Conservation (phyloP, 1,140 invertebrate species). For the Homalodisca vitripennis region DNA sequence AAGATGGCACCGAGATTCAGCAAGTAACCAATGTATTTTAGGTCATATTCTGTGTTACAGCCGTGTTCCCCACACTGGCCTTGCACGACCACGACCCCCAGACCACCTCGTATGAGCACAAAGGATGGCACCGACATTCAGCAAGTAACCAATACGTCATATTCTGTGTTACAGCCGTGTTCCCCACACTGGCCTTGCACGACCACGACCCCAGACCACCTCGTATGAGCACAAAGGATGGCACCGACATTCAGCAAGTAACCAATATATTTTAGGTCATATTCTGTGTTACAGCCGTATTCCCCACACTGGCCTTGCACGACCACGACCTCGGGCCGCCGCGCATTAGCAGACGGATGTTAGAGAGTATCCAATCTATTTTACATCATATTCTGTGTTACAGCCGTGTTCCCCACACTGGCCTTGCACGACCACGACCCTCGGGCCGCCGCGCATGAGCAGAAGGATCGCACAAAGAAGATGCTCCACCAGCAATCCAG, state of each 20-base stretch:
- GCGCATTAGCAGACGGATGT: background rate
- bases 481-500: slow-evolving; percentile 39
- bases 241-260: background rate
- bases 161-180: too few species aligned
- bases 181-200: too few species aligned
- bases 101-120: too few species aligned
- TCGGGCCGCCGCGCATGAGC: slow-evolving; percentile 29
- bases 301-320: slow-evolving; percentile 41
- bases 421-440: slow-evolving; percentile 38
- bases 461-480: slow-evolving; percentile 39
- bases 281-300: slow-evolving; percentile 38
- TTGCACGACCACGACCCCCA: too few species aligned
- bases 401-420: slow-evolving; percentile 42
- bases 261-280: background rate
- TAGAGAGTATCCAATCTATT: background rate
- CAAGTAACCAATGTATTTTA: too few species aligned
- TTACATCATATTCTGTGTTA: slow-evolving; percentile 23
- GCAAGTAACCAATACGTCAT: too few species aligned
- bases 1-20: too few species aligned
- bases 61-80: too few species aligned
- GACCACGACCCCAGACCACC: too few species aligned
- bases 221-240: background rate
- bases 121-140: too few species aligned
- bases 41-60: too few species aligned
- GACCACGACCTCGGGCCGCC: slow-evolving; percentile 33